Base-by-base conservation (phyloP, 1,140 invertebrate species). In the Euura lappo region DNA sequence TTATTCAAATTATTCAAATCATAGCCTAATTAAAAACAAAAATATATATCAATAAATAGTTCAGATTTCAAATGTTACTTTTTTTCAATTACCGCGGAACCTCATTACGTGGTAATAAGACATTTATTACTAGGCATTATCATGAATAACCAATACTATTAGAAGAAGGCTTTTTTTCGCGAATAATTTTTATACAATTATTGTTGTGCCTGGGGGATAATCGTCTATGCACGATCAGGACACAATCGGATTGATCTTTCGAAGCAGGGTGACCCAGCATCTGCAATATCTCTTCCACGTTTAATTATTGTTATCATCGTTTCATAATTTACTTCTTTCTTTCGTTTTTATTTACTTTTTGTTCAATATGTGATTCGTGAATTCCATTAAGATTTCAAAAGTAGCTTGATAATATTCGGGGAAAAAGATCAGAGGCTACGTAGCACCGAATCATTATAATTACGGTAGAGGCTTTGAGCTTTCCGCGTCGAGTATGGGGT, bases 21-120 rank as follows among this genome's bases (percentile, higher is more conserved):
- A 70, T 47, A 67, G 72, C 64, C 10, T 8, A 64, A 70, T 79
- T 76, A 76, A 74, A 72, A 77, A 28, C 28, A 28, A 28, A 28
- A 28, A 28, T 1, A 28, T 28, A 74, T 60, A 71, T 43, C 68
- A 70, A 45, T 74, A 70, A 71, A 71, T 79, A 79, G 72, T 79
- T 76, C 74, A 74, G 72, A 79, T 79, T 28, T 28, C 28, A 79
- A 79, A 79, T 79, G 74, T 77, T 72, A 77, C 73, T 70, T 79
- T 72, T 72, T 72, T 69, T 69, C 51, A 43, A 8, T 68, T 13
- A 47, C 68, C 45, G 72, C 72, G 46, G 64, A 60, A 47, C 44
- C 28, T 47, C 44, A 10, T 69, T 68, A 44, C 68, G 68, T 68
- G 72, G 67, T 73, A 69, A 73, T 73, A 68, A 73, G 45, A 69